Evolutionary conservation across 2,888 invertebrate species (phyloP), one percentile per base, ranked within the genome.

Genomic region (Pheosia tremula): DNA sequence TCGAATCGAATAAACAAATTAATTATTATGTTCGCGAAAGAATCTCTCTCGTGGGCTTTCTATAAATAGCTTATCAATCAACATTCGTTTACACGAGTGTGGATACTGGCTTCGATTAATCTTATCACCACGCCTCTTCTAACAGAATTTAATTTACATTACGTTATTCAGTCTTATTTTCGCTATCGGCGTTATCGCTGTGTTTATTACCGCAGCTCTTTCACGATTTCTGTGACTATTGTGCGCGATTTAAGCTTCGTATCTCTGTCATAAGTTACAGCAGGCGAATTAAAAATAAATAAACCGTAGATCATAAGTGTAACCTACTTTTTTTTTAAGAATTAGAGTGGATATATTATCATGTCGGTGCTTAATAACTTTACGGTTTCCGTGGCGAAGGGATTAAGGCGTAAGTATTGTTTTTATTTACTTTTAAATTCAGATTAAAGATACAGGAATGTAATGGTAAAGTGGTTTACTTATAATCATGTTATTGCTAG

Each of bases 351-450:
- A 60, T 59, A 71, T 63, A 3, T 38, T 41, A 56, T 60, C 60
- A 93, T 92, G 91, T 92, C 92, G 66, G 86, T 90, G 74, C 69
- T 93, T 45, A 93, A 91, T 71, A 93, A 92, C 66, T 92, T 93
- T 65, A 87, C 88, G 39, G 91, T 91, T 65, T 86, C 87, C 5
- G 83, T 93, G 57, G 89, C 88, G 5, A 90, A 87, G 68, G 87
- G 89, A 66, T 76, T 91, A 59, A 78, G 86, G 58, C 87, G 93
- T 93, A 76, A 92, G 93, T 93, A 85, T 58, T 66, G 58, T 52
- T 3, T 63, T 61, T n/a, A 38, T 55, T 60, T 43, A 43, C 43
- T 24, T 24, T 24, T 24, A 41, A 41, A 41, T 41, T 7, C 41
- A 41, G 7, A 41, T 41, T 41, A 41, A 8, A 41, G 24, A 24